Evolutionary conservation across 2,888 invertebrate genomes (phyloP).

Genomic region (Zaprionus obscuricornis): DNA sequence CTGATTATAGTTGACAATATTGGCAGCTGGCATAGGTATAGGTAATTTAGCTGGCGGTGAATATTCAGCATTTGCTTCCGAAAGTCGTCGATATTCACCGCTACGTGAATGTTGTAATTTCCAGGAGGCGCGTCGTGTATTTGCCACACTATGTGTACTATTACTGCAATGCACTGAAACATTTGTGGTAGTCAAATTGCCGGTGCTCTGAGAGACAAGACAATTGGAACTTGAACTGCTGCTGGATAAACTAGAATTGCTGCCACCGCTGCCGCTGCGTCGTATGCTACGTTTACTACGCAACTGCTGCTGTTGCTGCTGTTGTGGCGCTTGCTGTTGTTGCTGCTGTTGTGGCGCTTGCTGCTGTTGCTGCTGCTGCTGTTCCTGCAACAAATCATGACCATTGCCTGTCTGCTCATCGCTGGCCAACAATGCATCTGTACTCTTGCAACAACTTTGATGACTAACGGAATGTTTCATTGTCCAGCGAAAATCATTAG

Average conservation of each 20-base stretch:
- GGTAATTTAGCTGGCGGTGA: constrained; percentile 59
- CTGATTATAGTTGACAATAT: constrained; percentile 31
- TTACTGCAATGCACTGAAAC: constrained; percentile 65
- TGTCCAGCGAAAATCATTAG: constrained; percentile 68
- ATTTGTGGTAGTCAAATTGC: constrained; percentile 62
- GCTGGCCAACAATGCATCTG: constrained; percentile 73
- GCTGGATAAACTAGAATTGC: constrained; percentile 75
- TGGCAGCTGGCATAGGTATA: constrained; percentile 31
- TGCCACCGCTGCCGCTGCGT: constrained; percentile 51
- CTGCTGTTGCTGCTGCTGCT: background rate
- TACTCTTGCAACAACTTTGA: constrained; percentile 79
- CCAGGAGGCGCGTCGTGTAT: constrained; percentile 78
- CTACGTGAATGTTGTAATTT: constrained; percentile 72
- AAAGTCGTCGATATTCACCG: constrained; percentile 77
- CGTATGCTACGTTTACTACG: constrained; percentile 44
- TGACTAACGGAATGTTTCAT: constrained; percentile 76
- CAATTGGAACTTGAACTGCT: constrained; percentile 68
- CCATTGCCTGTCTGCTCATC: constrained; percentile 39
- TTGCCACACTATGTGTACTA: constrained; percentile 59
- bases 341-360: constrained; percentile 14
- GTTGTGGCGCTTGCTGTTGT: constrained; percentile 3
- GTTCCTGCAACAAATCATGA: constrained; percentile 10
- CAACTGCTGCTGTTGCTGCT: constrained; percentile 7
- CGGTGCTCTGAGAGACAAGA: constrained; percentile 61
- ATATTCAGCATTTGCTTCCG: constrained; percentile 72